Percentiles rank a stretch among this genome's conserved stretches.
phyloP scores from a whole-genome alignment of 2,113 vertebrate genomes.

The Muscicapa adusta region DNA sequence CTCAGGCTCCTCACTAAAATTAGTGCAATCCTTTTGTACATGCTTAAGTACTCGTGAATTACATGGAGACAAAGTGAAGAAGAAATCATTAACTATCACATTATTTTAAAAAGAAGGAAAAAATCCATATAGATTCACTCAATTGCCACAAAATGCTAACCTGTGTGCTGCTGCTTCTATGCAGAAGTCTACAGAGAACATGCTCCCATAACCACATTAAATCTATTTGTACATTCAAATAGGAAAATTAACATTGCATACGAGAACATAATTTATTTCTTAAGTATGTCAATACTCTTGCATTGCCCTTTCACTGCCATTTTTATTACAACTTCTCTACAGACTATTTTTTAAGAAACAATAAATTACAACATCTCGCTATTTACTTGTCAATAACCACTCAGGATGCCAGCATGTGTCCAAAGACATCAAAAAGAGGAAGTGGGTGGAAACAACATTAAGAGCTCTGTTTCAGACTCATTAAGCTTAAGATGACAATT shows the following conservation, averaged over 20 bases:
- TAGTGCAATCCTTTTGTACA: accelerated
- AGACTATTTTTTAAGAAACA: background rate
- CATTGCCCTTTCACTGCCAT: background rate
- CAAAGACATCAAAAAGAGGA: background rate
- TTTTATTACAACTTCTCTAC: background rate
- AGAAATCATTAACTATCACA: background rate
- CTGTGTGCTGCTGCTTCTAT: background rate
- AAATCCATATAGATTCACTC: background rate
- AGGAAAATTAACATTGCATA: background rate
- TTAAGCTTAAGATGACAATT: slow-evolving; percentile 37
- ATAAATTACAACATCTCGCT: background rate
- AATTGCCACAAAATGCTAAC: background rate
- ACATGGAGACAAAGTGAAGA: background rate
- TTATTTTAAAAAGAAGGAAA: background rate
- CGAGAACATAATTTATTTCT: background rate
- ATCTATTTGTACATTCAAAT: background rate
- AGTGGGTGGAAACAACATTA: background rate
- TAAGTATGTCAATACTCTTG: background rate
- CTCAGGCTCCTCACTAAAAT: background rate
- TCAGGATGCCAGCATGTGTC: background rate
- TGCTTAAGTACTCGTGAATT: background rate
- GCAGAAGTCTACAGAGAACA: background rate
- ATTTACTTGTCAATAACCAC: slow-evolving; percentile 18
- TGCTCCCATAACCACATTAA: background rate
- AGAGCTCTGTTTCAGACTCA: slow-evolving; percentile 14